Base-by-base conservation (phyloP, 2,113 vertebrate genomes). In the Otus sunia region DNA sequence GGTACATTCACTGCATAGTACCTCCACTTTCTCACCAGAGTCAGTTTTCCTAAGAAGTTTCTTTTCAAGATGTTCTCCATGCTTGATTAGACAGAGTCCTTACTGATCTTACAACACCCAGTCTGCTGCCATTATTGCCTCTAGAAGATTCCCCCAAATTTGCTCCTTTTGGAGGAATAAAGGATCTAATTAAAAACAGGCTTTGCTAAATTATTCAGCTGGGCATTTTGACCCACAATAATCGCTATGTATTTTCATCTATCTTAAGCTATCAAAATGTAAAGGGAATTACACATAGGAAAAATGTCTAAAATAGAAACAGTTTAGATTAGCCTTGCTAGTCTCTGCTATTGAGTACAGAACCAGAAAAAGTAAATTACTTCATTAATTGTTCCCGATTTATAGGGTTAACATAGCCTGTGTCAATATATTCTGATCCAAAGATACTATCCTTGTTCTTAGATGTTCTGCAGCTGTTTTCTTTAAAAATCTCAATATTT, bases 401-500 rank as follows among this genome's bases (percentile, higher is more conserved):
- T 77, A 76, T 25, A 86, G 52, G 27, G 30, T 86, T 92, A 95
- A 88, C 12, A 16, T 6, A 88, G 45, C 58, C 72, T 91, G 63
- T 72, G 66, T 75, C 69, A 68, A 88, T 66, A 86, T 77, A 77
- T 71, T 92, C 59, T 59, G 45, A 45, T 92, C 63, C 86, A 90
- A 81, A 68, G 75, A 88, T 63, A 87, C 17, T 69, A 10, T 45
- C 49, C 36, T 43, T 64, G 56, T 59, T 77, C 93, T 95, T 77
- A 53, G 58, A 66, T 59, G 15, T 89, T 39, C 52, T 45, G 30
- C 80, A 91, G 92, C 96, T 90, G 86, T 74, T 82, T 94, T 85
- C 69, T 63, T 94, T 94, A 72, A 71, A 82, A 71, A 75, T 95
- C 6, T 53, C 32, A 56, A 53, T 95, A 80, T 97, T 97, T 92